Evolutionary conservation across 2,888 invertebrate genomes (phyloP), one percentile per base, ranked within the genome.

Genomic region (Phanerotoma sp.): DNA sequence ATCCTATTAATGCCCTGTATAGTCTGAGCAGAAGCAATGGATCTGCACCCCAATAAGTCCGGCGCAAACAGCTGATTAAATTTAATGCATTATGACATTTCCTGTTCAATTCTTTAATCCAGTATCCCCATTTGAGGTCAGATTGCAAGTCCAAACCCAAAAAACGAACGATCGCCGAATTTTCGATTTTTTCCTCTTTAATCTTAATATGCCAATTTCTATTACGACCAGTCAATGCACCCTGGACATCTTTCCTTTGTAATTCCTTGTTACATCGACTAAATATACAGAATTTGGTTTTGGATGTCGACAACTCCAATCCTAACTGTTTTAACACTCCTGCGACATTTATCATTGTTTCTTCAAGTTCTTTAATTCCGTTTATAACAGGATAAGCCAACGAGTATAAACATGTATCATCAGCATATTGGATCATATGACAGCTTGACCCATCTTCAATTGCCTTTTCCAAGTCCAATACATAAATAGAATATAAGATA

Each of bases 21-120:
- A 59, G 13, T n/a, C 46, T 41, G 10, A 53, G 28, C 11, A 61
- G 37, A 9, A 40, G 9, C 21, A 10, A 22, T 7, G 56, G 62
- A 13, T 58, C 46, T n/a, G 62, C 56, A 7, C 58, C 60, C 57
- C 60, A 60, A 57, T 55, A 60, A 1, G 55, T 54, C 15, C 46
- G 38, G 25, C 55, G 48, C 11, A 60, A 18, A 50, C 57, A 57
- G 10, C 35, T 45, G 5, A 60, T 30, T 10, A 52, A 48, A 3
- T 20, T 56, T 9, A 41, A 54, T 40, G 16, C 51, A 52, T n/a
- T 60, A 32, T 9, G 28, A 40, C 48, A 44, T 9, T 16, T 51
- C 51, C 28, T 45, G 55, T 13, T 42, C 32, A 52, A 13, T 13
- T 51, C 15, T 20, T 52, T 51, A 15, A 58, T 46, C 22, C 55